Base-by-base conservation (phyloP, 2,888 invertebrate species). In the Bellardia bayeri region DNA sequence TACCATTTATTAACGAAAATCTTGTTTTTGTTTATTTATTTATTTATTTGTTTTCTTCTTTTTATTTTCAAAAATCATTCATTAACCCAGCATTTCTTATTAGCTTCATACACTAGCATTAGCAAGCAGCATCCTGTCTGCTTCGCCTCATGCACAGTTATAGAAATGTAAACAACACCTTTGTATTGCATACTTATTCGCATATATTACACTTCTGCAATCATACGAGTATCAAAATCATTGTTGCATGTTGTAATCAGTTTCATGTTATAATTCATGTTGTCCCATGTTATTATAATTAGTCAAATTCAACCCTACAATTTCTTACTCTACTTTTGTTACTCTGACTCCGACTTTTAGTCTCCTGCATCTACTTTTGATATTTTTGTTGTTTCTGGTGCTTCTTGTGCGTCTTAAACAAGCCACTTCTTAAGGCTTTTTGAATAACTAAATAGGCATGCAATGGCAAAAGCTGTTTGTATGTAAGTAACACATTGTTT, bases 361-460 rank as follows among this genome's bases (percentile, higher is more conserved):
- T 23, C 56, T 23, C 58, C 42, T 64, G 11, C 42, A 16, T 45
- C 42, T 42, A 40, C 40, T 80, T 51, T 51, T 13, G 23, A 80
- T 66, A 74, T 14, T 58, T 74, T 66, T 45, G 33, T 64, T 64
- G 33, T 49, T 81, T 37, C 58, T 61, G 61, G 37, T 45, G 37
- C 40, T 78, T 64, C 16, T 61, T 63, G 51, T 75, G 68, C 74
- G 23, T 80, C 58, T 58, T 82, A 66, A 75, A 75, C 37, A 66
- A 75, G 80, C 79, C 61, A 85, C 79, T 80, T 80, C 85, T 85
- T 66, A 80, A 85, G 80, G 85, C 79, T 85, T 85, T 85, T 85
- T 85, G 79, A 85, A 85, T 85, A 85, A 61, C 80, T 85, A 85
- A 85, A 80, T 54, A 85, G 74, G 85, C 85, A 68, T 85, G 61